Conservation (phyloP, 2,797 vertebrate genomes). For the Aphelocoma californica region DNA sequence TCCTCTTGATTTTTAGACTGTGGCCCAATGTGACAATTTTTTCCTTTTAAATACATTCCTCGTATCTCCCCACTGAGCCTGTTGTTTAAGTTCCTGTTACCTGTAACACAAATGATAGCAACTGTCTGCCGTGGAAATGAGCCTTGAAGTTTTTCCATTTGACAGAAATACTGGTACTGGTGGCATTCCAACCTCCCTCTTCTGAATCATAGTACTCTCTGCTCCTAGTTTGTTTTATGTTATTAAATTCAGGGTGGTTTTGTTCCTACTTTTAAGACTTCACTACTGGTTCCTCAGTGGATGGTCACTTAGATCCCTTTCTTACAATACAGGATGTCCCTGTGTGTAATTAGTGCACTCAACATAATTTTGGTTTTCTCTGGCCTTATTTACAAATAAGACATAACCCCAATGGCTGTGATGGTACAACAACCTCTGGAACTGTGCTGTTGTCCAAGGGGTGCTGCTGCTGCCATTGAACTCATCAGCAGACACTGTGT, state of each 20-base stretch:
- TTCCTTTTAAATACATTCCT: not conserved
- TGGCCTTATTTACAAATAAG: not conserved
- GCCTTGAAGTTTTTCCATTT: not conserved
- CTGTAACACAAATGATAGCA: not conserved
- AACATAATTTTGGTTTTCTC: not conserved
- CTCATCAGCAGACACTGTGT: not conserved
- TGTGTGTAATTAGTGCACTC: not conserved
- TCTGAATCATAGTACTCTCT: not conserved
- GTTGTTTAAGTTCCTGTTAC: not conserved
- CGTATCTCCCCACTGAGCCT: not conserved
- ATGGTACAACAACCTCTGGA: not conserved
- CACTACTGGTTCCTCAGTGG: not conserved
- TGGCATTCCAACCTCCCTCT: not conserved
- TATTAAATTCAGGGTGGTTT: not conserved
- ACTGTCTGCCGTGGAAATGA: not conserved
- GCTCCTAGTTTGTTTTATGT: not conserved
- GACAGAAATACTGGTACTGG: not conserved
- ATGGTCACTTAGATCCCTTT: not conserved
- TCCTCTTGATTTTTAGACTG: not conserved
- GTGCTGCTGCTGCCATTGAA: not conserved
- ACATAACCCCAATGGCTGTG: not conserved
- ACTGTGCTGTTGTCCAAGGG: not conserved
- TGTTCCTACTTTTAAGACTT: not conserved
- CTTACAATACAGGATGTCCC: not conserved
- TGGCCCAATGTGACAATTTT: not conserved